phyloP scores from a whole-genome alignment of 2,113 vertebrate species.

The Microcebus murinus region DNA sequence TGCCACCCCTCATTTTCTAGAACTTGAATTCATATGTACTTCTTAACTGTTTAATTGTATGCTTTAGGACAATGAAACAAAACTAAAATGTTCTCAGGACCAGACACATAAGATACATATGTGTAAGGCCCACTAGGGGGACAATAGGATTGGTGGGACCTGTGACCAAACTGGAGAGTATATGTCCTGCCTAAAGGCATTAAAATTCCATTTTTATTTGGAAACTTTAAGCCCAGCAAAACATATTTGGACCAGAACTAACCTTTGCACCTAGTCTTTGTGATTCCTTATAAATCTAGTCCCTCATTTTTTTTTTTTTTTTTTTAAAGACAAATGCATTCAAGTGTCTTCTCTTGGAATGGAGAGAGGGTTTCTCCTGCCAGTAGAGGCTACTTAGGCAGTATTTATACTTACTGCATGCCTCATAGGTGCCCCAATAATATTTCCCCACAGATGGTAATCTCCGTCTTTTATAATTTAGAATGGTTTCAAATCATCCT shows the following conservation, averaged over 20 bases:
- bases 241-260: neutral
- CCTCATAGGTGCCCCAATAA: neutral
- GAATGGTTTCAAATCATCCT: neutral
- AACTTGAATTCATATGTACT: neutral
- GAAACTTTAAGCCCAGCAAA: neutral
- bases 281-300: neutral
- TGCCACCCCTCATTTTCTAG: neutral
- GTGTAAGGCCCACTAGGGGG: neutral
- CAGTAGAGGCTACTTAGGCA: neutral
- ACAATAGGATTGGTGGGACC: neutral
- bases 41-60: neutral
- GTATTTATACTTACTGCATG: neutral
- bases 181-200: neutral
- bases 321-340: neutral
- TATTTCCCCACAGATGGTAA: neutral
- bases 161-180: neutral
- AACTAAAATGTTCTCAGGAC: neutral
- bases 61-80: neutral
- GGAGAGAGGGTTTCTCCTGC: neutral
- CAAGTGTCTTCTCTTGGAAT: neutral
- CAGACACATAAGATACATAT: neutral
- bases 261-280: neutral
- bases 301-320: neutral
- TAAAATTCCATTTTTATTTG: slow-evolving; percentile 18
- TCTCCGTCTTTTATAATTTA: slow-evolving; percentile 40